A percentile compares a stretch with the other conserved stretches of the same genome.
Conservation (phyloP, 1,140 invertebrate species). For the Teleogryllus occipitalis region DNA sequence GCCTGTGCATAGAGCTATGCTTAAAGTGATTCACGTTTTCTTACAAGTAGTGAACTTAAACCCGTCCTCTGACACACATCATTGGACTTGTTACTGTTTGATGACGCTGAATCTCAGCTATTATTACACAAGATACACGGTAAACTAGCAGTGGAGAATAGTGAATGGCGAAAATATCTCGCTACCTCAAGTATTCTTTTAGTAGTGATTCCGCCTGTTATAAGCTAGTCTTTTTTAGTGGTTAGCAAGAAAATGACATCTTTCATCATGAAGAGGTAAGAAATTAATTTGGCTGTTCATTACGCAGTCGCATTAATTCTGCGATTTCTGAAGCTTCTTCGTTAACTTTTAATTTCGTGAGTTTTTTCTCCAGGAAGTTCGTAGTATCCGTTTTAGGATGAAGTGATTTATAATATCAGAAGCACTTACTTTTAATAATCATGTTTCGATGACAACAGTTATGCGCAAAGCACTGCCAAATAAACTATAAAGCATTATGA, state of each 20-base stretch:
- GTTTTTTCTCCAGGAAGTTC: no score
- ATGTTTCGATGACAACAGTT: not conserved
- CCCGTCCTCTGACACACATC: constrained; percentile 5
- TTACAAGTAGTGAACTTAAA: not conserved
- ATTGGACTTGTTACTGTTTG: constrained; percentile 11
- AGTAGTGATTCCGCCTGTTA: not conserved
- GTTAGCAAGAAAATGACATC: constrained; percentile 1
- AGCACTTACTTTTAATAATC: not conserved
- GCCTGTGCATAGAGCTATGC: not conserved
- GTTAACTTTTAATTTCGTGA: not conserved
- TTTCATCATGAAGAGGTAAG: constrained; percentile 14
- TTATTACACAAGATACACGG: constrained; percentile 10
- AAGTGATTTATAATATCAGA: not conserved
- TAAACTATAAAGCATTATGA: no score
- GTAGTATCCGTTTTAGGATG: no score
- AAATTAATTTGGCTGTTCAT: not conserved
- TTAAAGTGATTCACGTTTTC: not conserved
- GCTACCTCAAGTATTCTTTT: not conserved
- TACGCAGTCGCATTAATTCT: not conserved
- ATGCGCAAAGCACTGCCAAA: not conserved
- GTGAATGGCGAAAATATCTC: constrained; percentile 11
- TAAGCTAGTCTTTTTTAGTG: not conserved
- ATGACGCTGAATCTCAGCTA: constrained; percentile 7
- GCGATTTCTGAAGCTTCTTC: not conserved
- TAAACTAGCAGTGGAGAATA: not conserved